phyloP scores from a whole-genome alignment of 2,113 vertebrate species.

The Pseudonaja textilis region DNA sequence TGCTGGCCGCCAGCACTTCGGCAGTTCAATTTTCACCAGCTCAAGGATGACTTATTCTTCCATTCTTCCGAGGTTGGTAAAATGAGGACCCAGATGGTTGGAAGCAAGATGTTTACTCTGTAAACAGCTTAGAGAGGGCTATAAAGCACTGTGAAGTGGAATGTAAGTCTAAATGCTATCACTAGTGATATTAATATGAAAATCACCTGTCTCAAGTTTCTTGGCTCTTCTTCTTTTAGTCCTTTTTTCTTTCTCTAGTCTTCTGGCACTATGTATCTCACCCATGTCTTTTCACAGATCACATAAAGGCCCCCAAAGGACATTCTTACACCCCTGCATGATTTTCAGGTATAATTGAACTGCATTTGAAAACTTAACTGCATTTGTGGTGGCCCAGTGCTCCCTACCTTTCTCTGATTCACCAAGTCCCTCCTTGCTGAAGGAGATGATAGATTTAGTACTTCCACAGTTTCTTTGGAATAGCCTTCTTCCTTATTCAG shows the following conservation, averaged over 20 bases:
- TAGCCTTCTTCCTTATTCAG: not conserved
- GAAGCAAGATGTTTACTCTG: too few species aligned
- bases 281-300: not conserved
- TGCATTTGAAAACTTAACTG: not conserved
- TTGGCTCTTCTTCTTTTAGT: not conserved
- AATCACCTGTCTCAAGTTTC: not conserved
- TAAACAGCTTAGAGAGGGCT: too few species aligned
- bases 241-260: not conserved
- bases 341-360: not conserved
- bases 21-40: too few species aligned
- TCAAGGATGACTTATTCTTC: too few species aligned
- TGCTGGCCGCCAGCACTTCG: too few species aligned
- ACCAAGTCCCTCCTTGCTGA: not conserved
- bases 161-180: too few species aligned
- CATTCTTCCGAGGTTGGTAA: too few species aligned
- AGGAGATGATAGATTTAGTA: not conserved
- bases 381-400: not conserved
- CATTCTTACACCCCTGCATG: not conserved
- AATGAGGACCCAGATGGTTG: too few species aligned
- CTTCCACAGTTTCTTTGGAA: not conserved
- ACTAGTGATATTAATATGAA: not conserved
- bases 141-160: too few species aligned
- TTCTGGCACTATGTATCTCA: not conserved
- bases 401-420: not conserved
- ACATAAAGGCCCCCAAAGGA: not conserved